Base-by-base conservation (phyloP, 1,140 invertebrate species). In the Andricus grossulariae region DNA sequence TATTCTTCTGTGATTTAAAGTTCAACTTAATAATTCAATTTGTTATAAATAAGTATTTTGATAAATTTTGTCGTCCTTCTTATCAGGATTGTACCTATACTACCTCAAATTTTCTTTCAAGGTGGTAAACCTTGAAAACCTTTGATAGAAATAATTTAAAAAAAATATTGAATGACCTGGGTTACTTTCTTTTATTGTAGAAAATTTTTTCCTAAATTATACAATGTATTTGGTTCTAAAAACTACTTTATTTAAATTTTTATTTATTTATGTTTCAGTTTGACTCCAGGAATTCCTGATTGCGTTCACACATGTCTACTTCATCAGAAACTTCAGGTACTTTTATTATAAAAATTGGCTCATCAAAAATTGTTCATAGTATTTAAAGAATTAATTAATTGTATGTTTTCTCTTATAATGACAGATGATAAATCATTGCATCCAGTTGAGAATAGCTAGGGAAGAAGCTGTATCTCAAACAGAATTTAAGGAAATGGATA, bases 371-470 rank as follows among this genome's bases (percentile, higher is more conserved):
- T 25, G 16, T 39, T 7, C 15, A 71, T 13, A 21, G 13, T 1
- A 52, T 18, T 39, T 76, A 12, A 7, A 21, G 16, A 39, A 73
- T 45, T 10, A 45, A 60, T 16, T 66, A 7, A 73, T 78, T 18
- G n/a, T 8, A 57, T 77, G 57, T 73, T 1, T 45, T 73, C 51
- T 75, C 60, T 82, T 70, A 54, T 32, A 5, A 76, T 88, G 88
- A 52, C 94, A 99, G 93, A 97, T 99, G 95, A 91, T 99, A 11
- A 99, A 99, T 88, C 98, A 97, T 88, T 99, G 98, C 89, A 98
- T 99, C 80, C 94, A 95, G 74, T 94, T 96, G 76, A 93, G 94
- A 90, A 92, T 93, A 87, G 83, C 90, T n/a, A 88, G 93, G 72
- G 93, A 95, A 81, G 90, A 89, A 83, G 86, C 83, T 12, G 85